Conservation (phyloP, 2,888 invertebrate species). For the Agrochola litura region DNA sequence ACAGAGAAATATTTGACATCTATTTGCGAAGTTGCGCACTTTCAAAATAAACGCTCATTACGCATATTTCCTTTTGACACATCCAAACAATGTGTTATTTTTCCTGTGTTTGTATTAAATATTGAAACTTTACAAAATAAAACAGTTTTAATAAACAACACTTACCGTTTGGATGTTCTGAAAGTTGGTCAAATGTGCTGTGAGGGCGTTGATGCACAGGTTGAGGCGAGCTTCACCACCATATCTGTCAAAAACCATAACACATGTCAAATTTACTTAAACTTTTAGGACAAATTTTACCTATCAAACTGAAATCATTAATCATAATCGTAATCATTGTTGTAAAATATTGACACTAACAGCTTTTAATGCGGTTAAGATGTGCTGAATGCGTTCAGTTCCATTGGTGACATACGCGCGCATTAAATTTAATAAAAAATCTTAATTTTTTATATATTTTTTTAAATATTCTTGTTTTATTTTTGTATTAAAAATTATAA, state of each 20-base stretch:
- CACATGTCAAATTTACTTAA: not conserved
- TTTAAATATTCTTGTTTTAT: too few species aligned
- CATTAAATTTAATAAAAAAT: too few species aligned
- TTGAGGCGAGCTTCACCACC: constrained; percentile 81
- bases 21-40: too few species aligned
- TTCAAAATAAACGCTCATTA: too few species aligned
- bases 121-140: not conserved
- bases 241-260: constrained; percentile 73
- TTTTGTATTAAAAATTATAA: too few species aligned
- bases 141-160: not conserved
- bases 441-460: too few species aligned
- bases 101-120: not conserved
- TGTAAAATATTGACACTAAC: not conserved
- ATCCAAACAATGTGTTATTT: not conserved
- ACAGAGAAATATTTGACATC: too few species aligned
- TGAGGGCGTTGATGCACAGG: constrained; percentile 74
- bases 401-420: too few species aligned
- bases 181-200: constrained; percentile 79
- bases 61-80: not conserved
- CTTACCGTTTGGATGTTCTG: constrained; percentile 73
- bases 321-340: not conserved
- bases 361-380: not conserved
- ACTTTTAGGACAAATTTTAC: not conserved
- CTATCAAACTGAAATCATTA: not conserved
- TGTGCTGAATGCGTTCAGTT: not conserved